Conservation (phyloP, 2,888 invertebrate genomes). For the Dasypogon diadema region DNA sequence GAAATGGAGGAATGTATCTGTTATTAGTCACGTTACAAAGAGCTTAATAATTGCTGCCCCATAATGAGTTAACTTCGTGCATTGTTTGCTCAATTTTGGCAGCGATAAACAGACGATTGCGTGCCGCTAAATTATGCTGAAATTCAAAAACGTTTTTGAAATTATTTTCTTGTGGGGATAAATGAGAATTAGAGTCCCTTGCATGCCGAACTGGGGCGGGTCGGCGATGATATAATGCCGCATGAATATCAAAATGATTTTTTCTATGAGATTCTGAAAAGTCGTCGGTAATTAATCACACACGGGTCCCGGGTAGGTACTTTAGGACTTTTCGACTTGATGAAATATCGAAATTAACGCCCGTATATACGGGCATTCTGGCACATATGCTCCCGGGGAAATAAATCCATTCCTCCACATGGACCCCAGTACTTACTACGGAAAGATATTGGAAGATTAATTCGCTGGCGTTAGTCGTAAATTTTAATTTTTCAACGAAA, state of each 20-base stretch:
- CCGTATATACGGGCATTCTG: too few species aligned
- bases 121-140: conserved; percentile 7
- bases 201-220: not conserved
- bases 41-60: not conserved
- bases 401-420: not conserved
- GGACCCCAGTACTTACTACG: not conserved
- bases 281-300: conserved; percentile 6
- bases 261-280: conserved; percentile 5
- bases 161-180: not conserved
- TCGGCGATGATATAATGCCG: not conserved
- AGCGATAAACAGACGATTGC: not conserved
- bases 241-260: not conserved
- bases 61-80: conserved; percentile 1
- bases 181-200: not conserved
- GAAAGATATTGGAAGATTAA: conserved; percentile 20
- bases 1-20: not conserved
- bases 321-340: not conserved
- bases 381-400: conserved; percentile 5
- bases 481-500: conserved; percentile 19
- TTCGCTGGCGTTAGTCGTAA: conserved; percentile 1
- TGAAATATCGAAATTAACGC: not conserved
- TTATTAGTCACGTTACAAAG: not conserved
- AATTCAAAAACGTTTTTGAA: conserved; percentile 7
- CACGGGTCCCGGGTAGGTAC: not conserved
- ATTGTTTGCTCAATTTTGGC: not conserved